Conservation (phyloP, 2,113 vertebrate genomes). For the Podocnemis expansa region DNA sequence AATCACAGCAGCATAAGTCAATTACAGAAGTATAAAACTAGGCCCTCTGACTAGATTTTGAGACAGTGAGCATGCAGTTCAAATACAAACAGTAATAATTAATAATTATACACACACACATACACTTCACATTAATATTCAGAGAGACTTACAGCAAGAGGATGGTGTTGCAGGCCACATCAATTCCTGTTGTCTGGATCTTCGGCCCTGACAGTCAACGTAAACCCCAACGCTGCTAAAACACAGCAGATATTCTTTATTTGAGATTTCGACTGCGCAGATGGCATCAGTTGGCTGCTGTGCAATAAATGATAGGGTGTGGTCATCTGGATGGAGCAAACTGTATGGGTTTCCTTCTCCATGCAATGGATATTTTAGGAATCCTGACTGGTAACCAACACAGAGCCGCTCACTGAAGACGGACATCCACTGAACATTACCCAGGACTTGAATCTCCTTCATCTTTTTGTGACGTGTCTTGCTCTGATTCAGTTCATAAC, state of each 20-base stretch:
- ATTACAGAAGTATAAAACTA: background rate
- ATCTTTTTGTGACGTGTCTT: conserved; percentile 92
- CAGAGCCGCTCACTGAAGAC: conserved; percentile 92
- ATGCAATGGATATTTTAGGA: conserved; percentile 88
- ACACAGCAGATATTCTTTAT: conserved; percentile 97
- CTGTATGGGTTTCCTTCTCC: conserved; percentile 85
- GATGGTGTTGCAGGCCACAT: conserved; percentile 95
- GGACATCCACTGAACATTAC: conserved; percentile 94
- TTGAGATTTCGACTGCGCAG: conserved; percentile 96
- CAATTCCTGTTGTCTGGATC: conserved; percentile 95
- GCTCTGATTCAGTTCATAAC: conserved; percentile 95
- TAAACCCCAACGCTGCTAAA: conserved; percentile 96
- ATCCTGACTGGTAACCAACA: conserved; percentile 94
- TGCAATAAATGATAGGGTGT: conserved; percentile 92
- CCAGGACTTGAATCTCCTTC: conserved; percentile 92
- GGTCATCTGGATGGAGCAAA: conserved; percentile 93
- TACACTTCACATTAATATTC: background rate
- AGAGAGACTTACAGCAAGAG: conserved; percentile 88
- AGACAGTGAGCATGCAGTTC: background rate
- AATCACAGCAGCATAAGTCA: background rate
- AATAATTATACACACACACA: background rate
- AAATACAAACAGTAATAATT: background rate
- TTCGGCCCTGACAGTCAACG: conserved; percentile 95
- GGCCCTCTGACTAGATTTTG: background rate
- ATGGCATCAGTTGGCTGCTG: conserved; percentile 92